Conservation (phyloP, 2,797 vertebrate genomes). For the Chaunax sp. region DNA sequence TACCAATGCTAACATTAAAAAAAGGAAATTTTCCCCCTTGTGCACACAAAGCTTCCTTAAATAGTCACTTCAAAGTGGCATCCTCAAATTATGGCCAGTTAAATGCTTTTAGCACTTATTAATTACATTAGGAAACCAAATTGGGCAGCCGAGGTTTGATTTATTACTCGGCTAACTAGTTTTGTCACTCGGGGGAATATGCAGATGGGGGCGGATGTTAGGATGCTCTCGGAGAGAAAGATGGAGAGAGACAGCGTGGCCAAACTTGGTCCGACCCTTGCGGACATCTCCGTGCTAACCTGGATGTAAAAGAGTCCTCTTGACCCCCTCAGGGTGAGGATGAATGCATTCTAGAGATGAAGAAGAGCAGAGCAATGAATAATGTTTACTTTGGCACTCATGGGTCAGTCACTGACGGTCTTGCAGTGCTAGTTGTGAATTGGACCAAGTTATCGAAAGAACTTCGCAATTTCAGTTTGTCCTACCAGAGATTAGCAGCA, state of each 20-base stretch:
- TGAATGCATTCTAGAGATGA: slow-evolving; percentile 26
- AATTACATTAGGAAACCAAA: slow-evolving; percentile 86
- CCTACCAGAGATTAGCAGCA: background rate
- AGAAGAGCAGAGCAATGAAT: slow-evolving; percentile 13
- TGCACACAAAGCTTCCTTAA: slow-evolving; percentile 65
- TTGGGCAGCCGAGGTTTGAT: slow-evolving; percentile 85
- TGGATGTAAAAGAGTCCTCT: slow-evolving; percentile 39
- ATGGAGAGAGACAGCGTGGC: slow-evolving; percentile 75
- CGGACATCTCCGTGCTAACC: slow-evolving; percentile 49
- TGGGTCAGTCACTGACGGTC: slow-evolving; percentile 19
- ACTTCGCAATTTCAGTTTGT: slow-evolving; percentile 10
- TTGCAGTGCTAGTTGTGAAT: background rate
- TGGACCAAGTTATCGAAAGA: slow-evolving; percentile 21
- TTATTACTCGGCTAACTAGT: slow-evolving; percentile 85
- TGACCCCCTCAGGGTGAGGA: slow-evolving; percentile 36
- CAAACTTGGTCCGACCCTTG: slow-evolving; percentile 65
- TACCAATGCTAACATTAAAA: slow-evolving; percentile 21
- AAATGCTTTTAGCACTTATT: slow-evolving; percentile 86
- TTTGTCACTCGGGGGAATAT: slow-evolving; percentile 85
- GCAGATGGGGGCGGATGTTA: slow-evolving; percentile 74
- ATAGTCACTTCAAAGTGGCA: slow-evolving; percentile 79
- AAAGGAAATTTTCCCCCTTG: slow-evolving; percentile 55
- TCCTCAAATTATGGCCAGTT: slow-evolving; percentile 80
- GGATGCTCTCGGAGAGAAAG: slow-evolving; percentile 68
- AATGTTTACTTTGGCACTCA: slow-evolving; percentile 23